phyloP scores from a whole-genome alignment of 2,797 vertebrate species.

The Antrozous pallidus region DNA sequence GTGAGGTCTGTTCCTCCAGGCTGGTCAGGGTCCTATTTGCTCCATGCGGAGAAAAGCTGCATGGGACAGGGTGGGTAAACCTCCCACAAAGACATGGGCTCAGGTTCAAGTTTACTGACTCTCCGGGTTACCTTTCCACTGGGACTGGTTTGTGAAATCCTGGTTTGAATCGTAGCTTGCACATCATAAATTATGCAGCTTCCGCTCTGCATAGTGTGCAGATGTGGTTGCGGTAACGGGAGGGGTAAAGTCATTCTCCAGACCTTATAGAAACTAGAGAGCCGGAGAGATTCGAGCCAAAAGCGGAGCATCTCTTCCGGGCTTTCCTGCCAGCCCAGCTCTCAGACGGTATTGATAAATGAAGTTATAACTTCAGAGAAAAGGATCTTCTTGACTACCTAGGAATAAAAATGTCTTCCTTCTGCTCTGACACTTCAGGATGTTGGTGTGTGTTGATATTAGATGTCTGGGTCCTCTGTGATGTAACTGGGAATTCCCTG shows the following conservation, averaged over 20 bases:
- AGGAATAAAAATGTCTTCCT: neutral
- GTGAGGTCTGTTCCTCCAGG: neutral
- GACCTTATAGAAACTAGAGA: neutral
- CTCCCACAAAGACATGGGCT: neutral
- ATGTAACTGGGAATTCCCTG: neutral
- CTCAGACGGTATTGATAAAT: neutral
- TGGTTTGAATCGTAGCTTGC: constrained; percentile 2
- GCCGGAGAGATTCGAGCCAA: neutral
- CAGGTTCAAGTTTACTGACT: neutral
- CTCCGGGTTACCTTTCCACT: constrained; percentile 33
- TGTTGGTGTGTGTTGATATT: neutral
- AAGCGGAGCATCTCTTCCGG: neutral
- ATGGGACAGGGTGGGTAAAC: neutral
- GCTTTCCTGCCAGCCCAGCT: neutral
- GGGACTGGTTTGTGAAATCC: constrained; percentile 49
- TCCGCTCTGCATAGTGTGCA: neutral
- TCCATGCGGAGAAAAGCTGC: neutral
- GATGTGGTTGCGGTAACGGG: constrained; percentile 2
- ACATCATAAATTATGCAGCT: constrained; percentile 57
- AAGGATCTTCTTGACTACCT: neutral
- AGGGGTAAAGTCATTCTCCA: constrained; percentile 62
- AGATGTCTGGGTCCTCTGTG: neutral
- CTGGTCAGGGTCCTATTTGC: neutral
- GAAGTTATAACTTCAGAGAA: neutral
- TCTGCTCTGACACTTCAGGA: neutral